These are phyloP conservation scores for Tylochromis polylepis DNA, from an alignment of 2,113 vertebrate species.

Conservation along the genomic window DNA sequence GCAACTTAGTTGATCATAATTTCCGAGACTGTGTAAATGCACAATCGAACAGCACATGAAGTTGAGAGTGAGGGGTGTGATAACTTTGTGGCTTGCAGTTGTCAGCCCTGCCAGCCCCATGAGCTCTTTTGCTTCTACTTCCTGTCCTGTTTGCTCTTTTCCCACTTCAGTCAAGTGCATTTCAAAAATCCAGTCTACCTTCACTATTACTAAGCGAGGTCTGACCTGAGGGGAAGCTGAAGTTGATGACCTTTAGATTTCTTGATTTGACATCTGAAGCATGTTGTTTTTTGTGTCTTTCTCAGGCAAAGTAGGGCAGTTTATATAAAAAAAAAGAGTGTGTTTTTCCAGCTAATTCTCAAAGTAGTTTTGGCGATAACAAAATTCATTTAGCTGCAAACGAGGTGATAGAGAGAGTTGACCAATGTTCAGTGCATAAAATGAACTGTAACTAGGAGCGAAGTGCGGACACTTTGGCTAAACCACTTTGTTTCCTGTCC, in stretches of 20 bases:
- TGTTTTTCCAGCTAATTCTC: background rate
- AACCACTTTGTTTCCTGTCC: background rate
- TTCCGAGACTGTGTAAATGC: too few relatives aligned
- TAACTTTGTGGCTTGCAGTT: background rate
- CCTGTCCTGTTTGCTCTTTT: background rate
- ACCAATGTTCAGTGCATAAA: background rate
- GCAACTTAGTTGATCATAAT: too few relatives aligned
- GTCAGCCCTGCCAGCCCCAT: background rate
- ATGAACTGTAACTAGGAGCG: background rate
- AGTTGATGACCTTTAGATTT: background rate
- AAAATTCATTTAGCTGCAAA: background rate
- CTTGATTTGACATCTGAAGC: background rate
- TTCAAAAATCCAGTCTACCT: background rate
- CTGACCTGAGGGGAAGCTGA: background rate
- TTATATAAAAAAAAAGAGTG: background rate
- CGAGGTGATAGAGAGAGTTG: background rate
- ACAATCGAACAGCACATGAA: background rate
- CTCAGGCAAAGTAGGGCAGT: background rate
- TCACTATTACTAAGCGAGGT: background rate
- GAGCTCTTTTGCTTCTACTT: background rate
- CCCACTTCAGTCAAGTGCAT: background rate
- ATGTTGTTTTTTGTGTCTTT: background rate
- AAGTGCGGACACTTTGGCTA: background rate
- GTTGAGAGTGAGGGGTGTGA: background rate
- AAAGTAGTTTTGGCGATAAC: background rate